Base-by-base conservation (phyloP, 2,888 invertebrate species). In the Hemithea aestivaria region DNA sequence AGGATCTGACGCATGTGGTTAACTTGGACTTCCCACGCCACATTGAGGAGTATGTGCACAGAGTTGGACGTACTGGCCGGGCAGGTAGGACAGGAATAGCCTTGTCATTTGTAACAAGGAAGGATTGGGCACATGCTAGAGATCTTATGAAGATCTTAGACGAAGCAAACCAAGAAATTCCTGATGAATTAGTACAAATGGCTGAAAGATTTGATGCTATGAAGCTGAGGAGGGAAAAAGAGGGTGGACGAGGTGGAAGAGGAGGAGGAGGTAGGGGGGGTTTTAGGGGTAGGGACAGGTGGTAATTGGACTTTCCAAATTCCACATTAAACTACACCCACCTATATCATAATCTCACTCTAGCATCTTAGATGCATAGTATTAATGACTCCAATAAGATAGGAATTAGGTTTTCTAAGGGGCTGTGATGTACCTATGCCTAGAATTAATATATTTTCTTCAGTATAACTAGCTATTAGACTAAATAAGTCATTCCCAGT, bases 31-130 rank as follows among this genome's bases (percentile, higher is more conserved):
- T 98, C 63, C 98, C 98, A 0, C 89, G 93, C 8, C 96, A 97
- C 60, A 96, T 98, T 58, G 98, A 98, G 71, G 98, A 98, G 63
- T 98, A 98, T 78, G 96, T 96, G 0, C 98, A 98, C 69, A 90
- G 98, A 44, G 96, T 98, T n/a, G 98, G 98, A 0, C 90, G 98
- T 43, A 98, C 98, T 0, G 98, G 98, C 0, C 89, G 98, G 40
- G 98, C 98, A 8, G 98, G 98, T 8, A 90, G 91, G 42, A 91
- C 90, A 0, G 98, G 98, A 0, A 91, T 91, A 34, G 92, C 97
- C 0, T 90, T 97, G 21, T 94, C 96, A 35, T 92, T 94, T 56
- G 83, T 98, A 47, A 92, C 96, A 0, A 88, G 93, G 24, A 81
- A 80, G 12, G 96, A 98, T 73, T 96, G 97, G 95, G 90, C 88